These are phyloP conservation scores for Dendronephthya gigantea DNA, from an alignment of 64 coral and sea anemone species.

Conservation along the genomic window DNA sequence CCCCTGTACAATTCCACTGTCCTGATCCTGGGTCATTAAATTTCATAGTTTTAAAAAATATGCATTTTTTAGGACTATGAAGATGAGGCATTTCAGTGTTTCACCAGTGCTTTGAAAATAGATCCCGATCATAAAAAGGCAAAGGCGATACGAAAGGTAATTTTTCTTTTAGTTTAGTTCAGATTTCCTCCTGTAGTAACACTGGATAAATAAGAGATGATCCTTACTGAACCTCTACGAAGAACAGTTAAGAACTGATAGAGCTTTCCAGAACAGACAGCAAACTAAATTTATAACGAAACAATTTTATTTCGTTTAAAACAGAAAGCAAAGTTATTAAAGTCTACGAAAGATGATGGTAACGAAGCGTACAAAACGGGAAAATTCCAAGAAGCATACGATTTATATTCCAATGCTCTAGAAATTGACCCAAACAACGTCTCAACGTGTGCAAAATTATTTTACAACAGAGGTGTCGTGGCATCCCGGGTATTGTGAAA, in stretches of 20 bases:
- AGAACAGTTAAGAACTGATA: no score
- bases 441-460: slow-evolving; percentile 84
- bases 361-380: slow-evolving; percentile 68
- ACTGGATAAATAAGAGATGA: no score
- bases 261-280: no score
- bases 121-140: slow-evolving; percentile 96
- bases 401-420: slow-evolving; percentile 74
- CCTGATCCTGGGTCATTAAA: no score
- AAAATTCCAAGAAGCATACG: slow-evolving; percentile 64
- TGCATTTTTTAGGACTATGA: neutral
- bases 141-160: slow-evolving; percentile 55
- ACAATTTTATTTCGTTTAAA: neutral
- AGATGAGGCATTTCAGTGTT: slow-evolving; percentile 80
- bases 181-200: no score
- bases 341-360: slow-evolving; percentile 68
- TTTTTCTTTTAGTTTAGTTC: no score
- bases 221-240: no score
- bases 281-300: neutral
- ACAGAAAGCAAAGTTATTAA: slow-evolving; percentile 85
- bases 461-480: slow-evolving; percentile 86
- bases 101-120: slow-evolving; percentile 66
- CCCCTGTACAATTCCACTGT: no score
- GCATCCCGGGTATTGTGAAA: slow-evolving; percentile 42
- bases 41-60: no score
- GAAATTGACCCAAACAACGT: slow-evolving; percentile 77